Percentiles rank a stretch among this genome's conserved stretches.
phyloP scores from a whole-genome alignment of 2,797 vertebrate species.

The Pseudotriccus pelzelni region DNA sequence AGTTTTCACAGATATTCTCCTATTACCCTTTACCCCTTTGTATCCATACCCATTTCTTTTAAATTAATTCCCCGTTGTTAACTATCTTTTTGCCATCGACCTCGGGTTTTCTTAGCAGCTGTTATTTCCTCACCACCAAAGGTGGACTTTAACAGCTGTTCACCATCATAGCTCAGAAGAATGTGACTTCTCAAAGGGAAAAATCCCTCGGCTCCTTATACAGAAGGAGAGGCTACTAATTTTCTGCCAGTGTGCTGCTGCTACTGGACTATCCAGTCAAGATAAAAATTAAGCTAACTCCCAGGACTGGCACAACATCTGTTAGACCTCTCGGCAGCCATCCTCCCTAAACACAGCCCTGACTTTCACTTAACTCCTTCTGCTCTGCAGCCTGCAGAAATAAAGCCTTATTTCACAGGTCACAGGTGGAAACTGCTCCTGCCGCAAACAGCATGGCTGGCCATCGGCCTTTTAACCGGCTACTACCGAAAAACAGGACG shows the following conservation, averaged over 20 bases:
- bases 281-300: neutral
- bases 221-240: neutral
- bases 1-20: neutral
- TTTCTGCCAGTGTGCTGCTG: neutral
- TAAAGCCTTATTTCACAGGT: neutral
- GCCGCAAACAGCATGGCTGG: neutral
- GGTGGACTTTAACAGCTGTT: neutral
- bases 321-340: neutral
- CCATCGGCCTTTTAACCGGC: neutral
- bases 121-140: neutral
- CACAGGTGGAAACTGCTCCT: neutral
- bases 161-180: neutral
- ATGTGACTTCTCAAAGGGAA: neutral
- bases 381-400: neutral
- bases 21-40: neutral
- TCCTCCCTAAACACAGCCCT: neutral
- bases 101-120: neutral
- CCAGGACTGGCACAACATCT: neutral
- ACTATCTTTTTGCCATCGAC: neutral
- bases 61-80: neutral
- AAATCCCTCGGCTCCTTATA: neutral
- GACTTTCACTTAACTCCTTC: neutral
- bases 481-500: neutral
- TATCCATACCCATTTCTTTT: neutral
- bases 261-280: neutral